Conservation (phyloP, 2,113 vertebrate species). For the Chamaea fasciata region DNA sequence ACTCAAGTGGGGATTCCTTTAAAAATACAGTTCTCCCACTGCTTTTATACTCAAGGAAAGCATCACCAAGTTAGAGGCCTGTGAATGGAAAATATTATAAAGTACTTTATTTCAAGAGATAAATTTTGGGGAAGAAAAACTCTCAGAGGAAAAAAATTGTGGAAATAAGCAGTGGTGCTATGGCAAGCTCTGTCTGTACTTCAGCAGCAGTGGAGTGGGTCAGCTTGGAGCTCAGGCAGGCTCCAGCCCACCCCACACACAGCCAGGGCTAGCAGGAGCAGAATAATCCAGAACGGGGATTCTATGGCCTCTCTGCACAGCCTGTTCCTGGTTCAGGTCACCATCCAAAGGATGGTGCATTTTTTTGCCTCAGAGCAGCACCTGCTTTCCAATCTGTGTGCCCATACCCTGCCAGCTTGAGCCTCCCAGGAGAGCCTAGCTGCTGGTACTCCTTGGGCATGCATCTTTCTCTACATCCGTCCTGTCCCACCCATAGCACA, state of each 20-base stretch:
- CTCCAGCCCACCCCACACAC: not conserved
- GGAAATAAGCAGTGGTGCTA: not conserved
- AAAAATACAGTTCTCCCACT: not conserved
- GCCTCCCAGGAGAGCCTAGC: not conserved
- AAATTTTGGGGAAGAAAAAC: fast-evolving
- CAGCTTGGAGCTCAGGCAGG: not conserved
- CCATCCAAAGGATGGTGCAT: fast-evolving
- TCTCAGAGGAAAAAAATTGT: not conserved
- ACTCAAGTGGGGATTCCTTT: not conserved
- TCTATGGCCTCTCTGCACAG: not conserved
- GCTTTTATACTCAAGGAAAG: not conserved
- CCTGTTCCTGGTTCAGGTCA: not conserved
- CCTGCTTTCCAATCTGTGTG: not conserved
- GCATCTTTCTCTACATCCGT: not conserved
- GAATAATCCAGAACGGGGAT: not conserved
- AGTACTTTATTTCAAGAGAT: not conserved
- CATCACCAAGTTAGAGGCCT: not conserved
- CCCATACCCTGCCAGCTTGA: not conserved
- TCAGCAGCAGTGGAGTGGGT: not conserved
- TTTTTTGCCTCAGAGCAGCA: not conserved
- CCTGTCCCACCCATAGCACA: not conserved
- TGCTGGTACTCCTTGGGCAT: fast-evolving
- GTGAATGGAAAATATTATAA: slow-evolving; percentile 5
- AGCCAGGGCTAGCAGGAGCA: not conserved
- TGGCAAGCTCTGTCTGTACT: not conserved